Evolutionary conservation across 2,888 invertebrate genomes (phyloP), one percentile per base, ranked within the genome.

Genomic region (Ichneumoninae sp.): DNA sequence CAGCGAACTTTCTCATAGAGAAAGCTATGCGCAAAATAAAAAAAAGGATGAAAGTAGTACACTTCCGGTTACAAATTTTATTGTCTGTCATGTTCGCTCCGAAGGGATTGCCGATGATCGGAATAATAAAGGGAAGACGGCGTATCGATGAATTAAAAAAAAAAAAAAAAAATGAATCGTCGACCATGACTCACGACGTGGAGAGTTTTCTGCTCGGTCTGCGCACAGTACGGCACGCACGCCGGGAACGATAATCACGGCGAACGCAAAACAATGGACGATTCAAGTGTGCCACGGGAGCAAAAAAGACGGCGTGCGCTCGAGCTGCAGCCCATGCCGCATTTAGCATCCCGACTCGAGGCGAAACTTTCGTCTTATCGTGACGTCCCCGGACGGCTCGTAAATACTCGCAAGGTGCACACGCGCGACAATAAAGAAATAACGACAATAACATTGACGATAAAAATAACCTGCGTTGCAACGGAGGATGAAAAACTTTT

Each of bases 221-320:
- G 52, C 75, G 69, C 68, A 66, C 87, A 88, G 87, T 86, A 87
- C 80, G 87, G 86, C 87, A 87, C 86, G 87, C 76, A 84, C 71
- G 68, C 65, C 30, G 82, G 79, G 80, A 86, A 86, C 86, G 87
- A 87, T 87, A 87, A 86, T 83, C 85, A 86, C 84, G 74, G 79
- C 82, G 86, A 86, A 87, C 86, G 87, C 80, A 80, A 89, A 89
- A 87, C 88, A 87, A 89, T 89, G 85, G 86, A 75, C 86, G 83
- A 84, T 83, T 86, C 74, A 76, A 75, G 72, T 75, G 81, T 87
- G 80, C 83, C 69, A 78, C 71, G 52, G 62, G 70, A 50, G 71
- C 66, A 40, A 83, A 87, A 87, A 87, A 88, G 75, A 80, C 47
- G 66, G 30, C 16, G 33, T 50, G 54, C 40, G 44, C 40, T 66